These are phyloP conservation scores for Escarpia spicata DNA, from an alignment of 2,888 invertebrate species.

Conservation along the genomic window DNA sequence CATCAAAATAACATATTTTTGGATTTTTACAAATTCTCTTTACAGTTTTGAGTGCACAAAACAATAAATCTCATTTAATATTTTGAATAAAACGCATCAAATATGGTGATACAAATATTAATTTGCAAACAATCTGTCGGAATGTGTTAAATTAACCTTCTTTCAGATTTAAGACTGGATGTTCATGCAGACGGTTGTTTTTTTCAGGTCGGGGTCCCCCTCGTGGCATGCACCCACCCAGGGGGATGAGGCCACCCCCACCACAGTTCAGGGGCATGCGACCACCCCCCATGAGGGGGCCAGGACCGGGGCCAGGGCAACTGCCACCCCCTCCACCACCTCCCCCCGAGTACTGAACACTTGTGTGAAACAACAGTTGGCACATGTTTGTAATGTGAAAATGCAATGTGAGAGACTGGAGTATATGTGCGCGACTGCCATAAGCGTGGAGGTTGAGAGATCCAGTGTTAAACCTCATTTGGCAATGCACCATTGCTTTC, in stretches of 20 bases:
- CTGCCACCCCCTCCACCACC: conserved; percentile 38
- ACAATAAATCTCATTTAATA: no score
- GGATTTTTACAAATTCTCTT: no score
- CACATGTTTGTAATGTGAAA: background rate
- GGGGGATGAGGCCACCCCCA: conserved; percentile 43
- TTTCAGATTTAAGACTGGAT: background rate
- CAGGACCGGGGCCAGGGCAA: conserved; percentile 28
- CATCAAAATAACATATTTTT: no score
- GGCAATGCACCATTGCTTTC: background rate
- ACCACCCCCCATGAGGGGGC: conserved; percentile 43
- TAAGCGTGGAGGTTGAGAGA: background rate
- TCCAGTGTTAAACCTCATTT: background rate
- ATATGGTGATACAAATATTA: no score
- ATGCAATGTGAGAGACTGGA: background rate
- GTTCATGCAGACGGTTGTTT: background rate
- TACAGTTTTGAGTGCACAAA: no score
- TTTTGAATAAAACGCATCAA: no score
- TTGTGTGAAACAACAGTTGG: background rate
- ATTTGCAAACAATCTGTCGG: no score
- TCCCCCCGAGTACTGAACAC: background rate
- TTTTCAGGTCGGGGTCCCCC: background rate
- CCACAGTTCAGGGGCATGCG: conserved; percentile 45
- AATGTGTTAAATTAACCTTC: background rate
- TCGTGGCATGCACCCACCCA: conserved; percentile 43
- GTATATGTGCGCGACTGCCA: background rate